These are phyloP conservation scores for Macrotrachela quadricornifera DNA, from an alignment of 1,140 invertebrate genomes.

Conservation along the genomic window DNA sequence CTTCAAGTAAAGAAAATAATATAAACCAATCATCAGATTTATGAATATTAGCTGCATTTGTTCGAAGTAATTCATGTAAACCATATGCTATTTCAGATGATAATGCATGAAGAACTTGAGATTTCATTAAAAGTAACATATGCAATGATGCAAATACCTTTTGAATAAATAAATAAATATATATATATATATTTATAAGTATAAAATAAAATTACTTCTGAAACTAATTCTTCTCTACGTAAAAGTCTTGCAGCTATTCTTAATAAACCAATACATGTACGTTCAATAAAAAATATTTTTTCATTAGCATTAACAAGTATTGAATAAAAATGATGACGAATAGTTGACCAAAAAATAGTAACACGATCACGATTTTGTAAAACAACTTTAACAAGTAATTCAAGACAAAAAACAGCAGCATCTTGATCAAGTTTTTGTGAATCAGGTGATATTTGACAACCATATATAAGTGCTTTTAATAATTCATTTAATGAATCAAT, in stretches of 20 bases:
- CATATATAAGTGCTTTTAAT: slow-evolving; percentile 34
- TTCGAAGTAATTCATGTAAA: slow-evolving; percentile 67
- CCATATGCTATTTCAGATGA: slow-evolving; percentile 60
- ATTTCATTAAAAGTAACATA: slow-evolving; percentile 41
- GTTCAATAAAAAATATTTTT: slow-evolving; percentile 56
- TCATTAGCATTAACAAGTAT: slow-evolving; percentile 53
- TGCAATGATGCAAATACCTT: slow-evolving; percentile 36
- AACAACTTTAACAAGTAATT: slow-evolving; percentile 68
- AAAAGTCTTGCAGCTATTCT: slow-evolving; percentile 64
- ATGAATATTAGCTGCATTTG: slow-evolving; percentile 84
- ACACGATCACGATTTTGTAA: slow-evolving; percentile 80
- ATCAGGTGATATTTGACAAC: slow-evolving; percentile 16
- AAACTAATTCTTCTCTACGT: slow-evolving; percentile 51
- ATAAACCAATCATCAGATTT: slow-evolving; percentile 70
- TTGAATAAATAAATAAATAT: too few relatives aligned
- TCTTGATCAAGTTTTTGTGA: slow-evolving; percentile 54
- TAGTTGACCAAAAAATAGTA: slow-evolving; percentile 54
- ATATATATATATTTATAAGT: too few relatives aligned
- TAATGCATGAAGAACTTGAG: slow-evolving; percentile 31
- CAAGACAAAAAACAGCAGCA: slow-evolving; percentile 68
- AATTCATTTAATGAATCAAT: slow-evolving; percentile 57
- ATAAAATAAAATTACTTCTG: slow-evolving; percentile 21
- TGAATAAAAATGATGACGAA: slow-evolving; percentile 56
- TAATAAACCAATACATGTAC: slow-evolving; percentile 61
- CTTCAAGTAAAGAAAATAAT: slow-evolving; percentile 70